Evolutionary conservation across 2,113 vertebrate species (phyloP), one percentile per base, ranked within the genome.

Genomic region (Holacanthus passer): DNA sequence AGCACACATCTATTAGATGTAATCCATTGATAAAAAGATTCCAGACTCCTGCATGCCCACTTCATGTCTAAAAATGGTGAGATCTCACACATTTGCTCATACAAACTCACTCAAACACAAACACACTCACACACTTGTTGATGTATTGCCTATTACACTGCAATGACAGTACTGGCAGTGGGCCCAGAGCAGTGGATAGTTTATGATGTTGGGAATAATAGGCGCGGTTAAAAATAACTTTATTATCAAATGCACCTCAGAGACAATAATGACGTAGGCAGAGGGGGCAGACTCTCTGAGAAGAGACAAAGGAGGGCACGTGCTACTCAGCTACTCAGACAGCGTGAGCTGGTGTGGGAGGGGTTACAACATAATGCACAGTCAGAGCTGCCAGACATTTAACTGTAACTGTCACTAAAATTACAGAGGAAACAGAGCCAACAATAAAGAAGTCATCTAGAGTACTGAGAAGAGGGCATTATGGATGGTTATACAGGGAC

Each of bases 161-260:
- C 69, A 70, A 48, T 90, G 93, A 89, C 83, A 90, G 80, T 62
- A 32, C 69, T 88, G 84, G 87, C 88, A 85, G 56, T 53, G 11
- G 58, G 79, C 88, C 92, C 75, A 88, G 74, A 83, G 86, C 74
- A 70, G n/a, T 77, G 72, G 81, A 87, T 89, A 83, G 75, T 94
- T 91, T 87, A 93, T 93, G 78, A 89, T 88, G 79, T 84, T 88
- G 68, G 84, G 75, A 86, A 88, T 89, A 92, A 89, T 79, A 88
- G 58, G 31, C 48, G 5, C 16, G 50, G 86, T 90, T 91, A 90
- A 92, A 93, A 92, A 92, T 94, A 88, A 85, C 90, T 84, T 83
- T 83, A 85, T 89, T 86, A 77, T 87, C 62, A 88, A 89, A 89
- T 80, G 70, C 81, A 88, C 71, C 83, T 88, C 55, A 20, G 65